These are phyloP conservation scores for Neoitamus cyanurus DNA, from an alignment of 2,888 invertebrate species.

Conservation along the genomic window DNA sequence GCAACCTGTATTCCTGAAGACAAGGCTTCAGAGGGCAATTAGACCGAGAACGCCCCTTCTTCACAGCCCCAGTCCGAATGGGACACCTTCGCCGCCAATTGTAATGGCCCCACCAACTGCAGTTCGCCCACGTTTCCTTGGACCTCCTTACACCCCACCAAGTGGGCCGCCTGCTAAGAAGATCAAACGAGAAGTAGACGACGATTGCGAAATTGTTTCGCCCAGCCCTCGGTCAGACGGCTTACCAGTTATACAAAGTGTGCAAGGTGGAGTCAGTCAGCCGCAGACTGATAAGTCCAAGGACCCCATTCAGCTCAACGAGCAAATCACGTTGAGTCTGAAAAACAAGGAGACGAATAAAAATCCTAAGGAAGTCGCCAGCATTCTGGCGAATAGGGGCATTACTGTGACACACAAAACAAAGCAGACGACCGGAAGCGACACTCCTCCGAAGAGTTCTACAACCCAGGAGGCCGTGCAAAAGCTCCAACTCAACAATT, in stretches of 20 bases:
- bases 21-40: constrained; percentile 53
- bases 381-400: constrained; percentile 79
- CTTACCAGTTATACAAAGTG: constrained; percentile 78
- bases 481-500: constrained; percentile 69
- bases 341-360: constrained; percentile 70
- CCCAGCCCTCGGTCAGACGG: constrained; percentile 73
- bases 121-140: constrained; percentile 41
- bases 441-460: constrained; percentile 61
- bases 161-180: constrained; percentile 52
- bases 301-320: constrained; percentile 75
- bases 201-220: constrained; percentile 80
- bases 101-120: constrained; percentile 54
- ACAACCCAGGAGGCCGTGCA: constrained; percentile 66
- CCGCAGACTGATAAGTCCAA: constrained; percentile 64
- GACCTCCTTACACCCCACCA: neutral
- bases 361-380: constrained; percentile 81
- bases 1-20: constrained; percentile 54
- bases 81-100: constrained; percentile 51
- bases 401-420: constrained; percentile 74
- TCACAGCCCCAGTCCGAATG: constrained; percentile 38
- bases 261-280: constrained; percentile 70
- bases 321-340: constrained; percentile 77
- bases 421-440: constrained; percentile 69
- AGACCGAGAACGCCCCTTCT: constrained; percentile 45
- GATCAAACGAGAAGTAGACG: constrained; percentile 69